Percentiles rank a stretch among this genome's conserved stretches.
phyloP scores from a whole-genome alignment of 1,140 invertebrate genomes.

The Drosophila yakuba region DNA sequence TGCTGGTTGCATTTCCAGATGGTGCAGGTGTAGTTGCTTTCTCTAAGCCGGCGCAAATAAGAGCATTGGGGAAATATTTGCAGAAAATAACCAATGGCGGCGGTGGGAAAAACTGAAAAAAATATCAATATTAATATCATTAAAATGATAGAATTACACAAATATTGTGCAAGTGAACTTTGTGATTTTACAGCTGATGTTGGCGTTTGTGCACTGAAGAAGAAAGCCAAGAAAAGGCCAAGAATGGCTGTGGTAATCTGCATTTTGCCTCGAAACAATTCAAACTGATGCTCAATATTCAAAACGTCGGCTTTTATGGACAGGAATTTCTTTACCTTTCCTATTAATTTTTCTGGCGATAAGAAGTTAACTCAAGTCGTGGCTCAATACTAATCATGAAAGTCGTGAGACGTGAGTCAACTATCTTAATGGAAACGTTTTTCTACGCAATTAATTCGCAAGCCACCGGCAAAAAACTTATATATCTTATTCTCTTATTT shows the following conservation, averaged over 20 bases:
- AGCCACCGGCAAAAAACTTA: no score
- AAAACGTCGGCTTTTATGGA: not conserved
- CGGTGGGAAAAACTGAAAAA: not conserved
- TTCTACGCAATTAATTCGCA: not conserved
- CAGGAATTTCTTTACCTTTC: not conserved
- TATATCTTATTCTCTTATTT: no score
- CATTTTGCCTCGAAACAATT: slow-evolving; percentile 1
- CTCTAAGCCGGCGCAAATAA: not conserved
- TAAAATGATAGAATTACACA: no score
- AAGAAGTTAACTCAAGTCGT: not conserved
- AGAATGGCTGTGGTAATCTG: not conserved
- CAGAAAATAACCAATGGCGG: not conserved
- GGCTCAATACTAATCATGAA: not conserved
- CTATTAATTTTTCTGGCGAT: no score
- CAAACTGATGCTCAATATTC: not conserved
- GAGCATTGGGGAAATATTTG: not conserved
- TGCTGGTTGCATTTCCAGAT: not conserved
- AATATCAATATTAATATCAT: not conserved
- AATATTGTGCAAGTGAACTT: no score
- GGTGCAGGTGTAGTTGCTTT: not conserved
- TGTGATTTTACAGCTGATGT: not conserved
- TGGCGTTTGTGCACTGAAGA: not conserved
- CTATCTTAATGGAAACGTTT: not conserved
- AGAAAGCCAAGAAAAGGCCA: not conserved
- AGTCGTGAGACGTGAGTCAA: not conserved